Percentiles rank a stretch among this genome's conserved stretches.
Evolutionary conservation across 2,113 vertebrate species (phyloP).

Genomic region (Setophaga kirtlandii): DNA sequence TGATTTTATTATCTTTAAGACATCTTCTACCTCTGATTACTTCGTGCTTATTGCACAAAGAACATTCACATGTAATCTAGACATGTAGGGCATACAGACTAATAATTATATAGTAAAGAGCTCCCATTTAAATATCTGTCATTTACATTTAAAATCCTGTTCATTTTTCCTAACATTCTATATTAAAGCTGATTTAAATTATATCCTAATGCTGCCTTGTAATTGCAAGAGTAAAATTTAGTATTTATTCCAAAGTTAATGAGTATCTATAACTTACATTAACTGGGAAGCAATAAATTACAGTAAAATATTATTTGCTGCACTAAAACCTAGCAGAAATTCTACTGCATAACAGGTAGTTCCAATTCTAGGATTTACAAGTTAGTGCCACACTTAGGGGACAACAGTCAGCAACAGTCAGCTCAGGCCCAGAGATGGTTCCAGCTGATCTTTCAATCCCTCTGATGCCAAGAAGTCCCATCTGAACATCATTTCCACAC

Average conservation of each 20-base stretch:
- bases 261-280: conserved; percentile 1
- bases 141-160: conserved; percentile 1
- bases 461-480: neutral
- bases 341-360: neutral
- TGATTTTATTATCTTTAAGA: neutral
- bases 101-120: neutral
- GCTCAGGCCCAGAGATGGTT: neutral
- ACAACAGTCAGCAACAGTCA: neutral
- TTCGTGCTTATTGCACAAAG: neutral
- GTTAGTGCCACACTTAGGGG: neutral
- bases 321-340: neutral
- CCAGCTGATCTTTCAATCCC: neutral
- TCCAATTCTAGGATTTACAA: neutral
- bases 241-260: conserved; percentile 33
- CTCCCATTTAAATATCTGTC: neutral
- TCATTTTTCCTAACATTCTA: neutral
- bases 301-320: neutral
- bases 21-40: neutral
- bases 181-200: conserved; percentile 47
- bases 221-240: conserved; percentile 4
- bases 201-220: neutral
- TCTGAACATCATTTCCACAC: neutral
- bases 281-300: neutral
- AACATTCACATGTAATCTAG: neutral
- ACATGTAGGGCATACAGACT: neutral